phyloP scores from a whole-genome alignment of 35 echinoderm and acorn worm species.

The Chiridota heheva region DNA sequence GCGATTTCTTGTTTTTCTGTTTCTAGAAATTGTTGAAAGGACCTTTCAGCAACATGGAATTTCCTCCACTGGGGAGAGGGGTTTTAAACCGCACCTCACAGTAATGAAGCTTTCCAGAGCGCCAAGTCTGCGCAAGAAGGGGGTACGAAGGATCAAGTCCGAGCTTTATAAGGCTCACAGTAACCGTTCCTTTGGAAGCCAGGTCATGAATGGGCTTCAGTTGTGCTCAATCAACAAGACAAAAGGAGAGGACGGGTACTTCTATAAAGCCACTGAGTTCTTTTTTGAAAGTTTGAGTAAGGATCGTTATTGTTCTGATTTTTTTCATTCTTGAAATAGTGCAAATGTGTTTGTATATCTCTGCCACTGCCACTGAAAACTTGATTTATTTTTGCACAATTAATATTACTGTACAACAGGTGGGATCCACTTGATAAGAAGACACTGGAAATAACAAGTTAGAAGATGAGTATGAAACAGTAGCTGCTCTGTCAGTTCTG shows the following conservation, averaged over 20 bases:
- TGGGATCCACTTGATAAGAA: no score
- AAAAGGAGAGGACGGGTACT: conserved; percentile 90
- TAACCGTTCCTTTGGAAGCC: conserved; percentile 61
- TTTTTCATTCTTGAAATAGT: neutral
- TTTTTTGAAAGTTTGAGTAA: conserved; percentile 62
- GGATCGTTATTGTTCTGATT: neutral
- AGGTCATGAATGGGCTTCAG: conserved; percentile 73
- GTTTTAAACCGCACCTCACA: conserved; percentile 93
- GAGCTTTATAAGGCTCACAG: conserved; percentile 83
- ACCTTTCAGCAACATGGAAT: conserved; percentile 76
- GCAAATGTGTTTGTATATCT: no score
- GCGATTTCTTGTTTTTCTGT: conserved; percentile 1
- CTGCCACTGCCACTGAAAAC: no score
- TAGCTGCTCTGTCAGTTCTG: no score
- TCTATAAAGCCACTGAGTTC: conserved; percentile 75
- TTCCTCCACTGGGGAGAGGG: conserved; percentile 84
- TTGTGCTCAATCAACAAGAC: conserved; percentile 98
- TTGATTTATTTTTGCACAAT: no score
- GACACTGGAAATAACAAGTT: no score
- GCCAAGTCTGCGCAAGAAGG: conserved; percentile 96
- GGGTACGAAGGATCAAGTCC: conserved; percentile 97
- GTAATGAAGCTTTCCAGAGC: conserved; percentile 98
- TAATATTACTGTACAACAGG: no score
- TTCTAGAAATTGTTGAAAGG: conserved; percentile 87
- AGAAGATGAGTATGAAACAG: no score